Evolutionary conservation across 2,797 vertebrate species (phyloP), one percentile per base, ranked within the genome.

Genomic region (Pampus argenteus): DNA sequence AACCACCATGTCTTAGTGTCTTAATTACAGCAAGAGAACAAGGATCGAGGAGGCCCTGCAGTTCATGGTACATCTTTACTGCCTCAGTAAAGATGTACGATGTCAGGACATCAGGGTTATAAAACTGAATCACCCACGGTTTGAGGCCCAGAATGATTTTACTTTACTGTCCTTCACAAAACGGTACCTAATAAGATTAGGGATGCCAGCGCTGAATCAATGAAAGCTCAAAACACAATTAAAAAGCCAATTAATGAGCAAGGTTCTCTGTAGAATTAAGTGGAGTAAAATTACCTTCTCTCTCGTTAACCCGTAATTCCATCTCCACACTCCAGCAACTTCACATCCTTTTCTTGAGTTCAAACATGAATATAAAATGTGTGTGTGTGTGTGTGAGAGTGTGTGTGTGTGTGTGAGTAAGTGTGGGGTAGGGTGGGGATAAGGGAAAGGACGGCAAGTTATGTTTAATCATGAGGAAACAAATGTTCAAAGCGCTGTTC

Each of bases 191-290:
- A 93, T 91, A 82, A 89, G 85, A 90, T 90, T 82, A 89, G 66
- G 59, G 64, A 77, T 72, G 66, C 38, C 51, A 81, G 77, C 49
- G 75, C 74, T 69, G 79, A 88, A 89, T 90, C 84, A 85, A 81
- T 86, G 81, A 63, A 74, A 83, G 84, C 79, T 89, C 75, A 87
- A 87, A 91, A 91, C 70, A 86, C 83, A 92, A 90, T 92, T 91
- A 92, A 87, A 84, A 66, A 74, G 72, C 73, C 88, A 79, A 84
- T 88, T 87, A 91, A 83, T 75, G 65, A 74, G 75, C 49, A 64
- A 54, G 63, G 68, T 78, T 79, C 69, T 81, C 78, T 17, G 57
- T 66, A 56, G 78, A 87, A 64, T 82, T 85, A 77, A 83, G 79
- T 56, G 14, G 57, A 70, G 81, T 76, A 85, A 86, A 90, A 88